Evolutionary conservation across 2,797 vertebrate genomes (phyloP), one percentile per base, ranked within the genome.

Genomic region (Pseudochirops cupreus): DNA sequence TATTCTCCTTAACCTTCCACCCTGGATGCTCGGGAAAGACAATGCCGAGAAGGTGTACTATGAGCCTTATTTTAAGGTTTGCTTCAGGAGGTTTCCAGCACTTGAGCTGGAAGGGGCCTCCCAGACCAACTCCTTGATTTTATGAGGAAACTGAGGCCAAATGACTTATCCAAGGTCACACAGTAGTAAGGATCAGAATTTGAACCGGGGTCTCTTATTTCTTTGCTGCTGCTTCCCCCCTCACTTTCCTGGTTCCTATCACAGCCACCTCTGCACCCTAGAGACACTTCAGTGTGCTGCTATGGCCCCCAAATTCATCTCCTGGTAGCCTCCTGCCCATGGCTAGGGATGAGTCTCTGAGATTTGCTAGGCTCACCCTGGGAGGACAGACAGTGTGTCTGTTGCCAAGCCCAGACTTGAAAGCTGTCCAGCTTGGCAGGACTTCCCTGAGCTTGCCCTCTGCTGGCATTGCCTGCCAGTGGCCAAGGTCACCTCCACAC

Each of bases 401-500:
- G 74, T 13, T 82, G 74, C 74, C 74, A 82, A 82, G 74, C 39
- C 39, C 74, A 82, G 74, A 82, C 74, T 82, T 82, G 74, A 82
- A 82, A 82, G 74, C 74, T 26, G 74, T 82, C 74, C 74, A 82
- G 74, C 74, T 82, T 82, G 74, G 74, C 74, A 82, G 39, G 39
- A 82, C 74, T 82, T 82, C 74, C 9, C 74, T 46, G 39, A 82
- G 74, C 74, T 91, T 46, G 56, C 62, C 56, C 55, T 28, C 3
- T 93, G 46, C 67, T 52, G 91, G 92, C 94, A 46, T 46, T 46
- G 67, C 39, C 39, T 82, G 74, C 39, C 74, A 82, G 74, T 82
- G 74, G 4, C 74, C 74, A 82, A 82, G 74, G 74, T 82, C 74
- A 82, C 74, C 39, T 82, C 74, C 9, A 46, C n/a, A 82, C 67